Evolutionary conservation across 2,113 vertebrate genomes (phyloP).

Genomic region (Pelvicachromis taeniatus): DNA sequence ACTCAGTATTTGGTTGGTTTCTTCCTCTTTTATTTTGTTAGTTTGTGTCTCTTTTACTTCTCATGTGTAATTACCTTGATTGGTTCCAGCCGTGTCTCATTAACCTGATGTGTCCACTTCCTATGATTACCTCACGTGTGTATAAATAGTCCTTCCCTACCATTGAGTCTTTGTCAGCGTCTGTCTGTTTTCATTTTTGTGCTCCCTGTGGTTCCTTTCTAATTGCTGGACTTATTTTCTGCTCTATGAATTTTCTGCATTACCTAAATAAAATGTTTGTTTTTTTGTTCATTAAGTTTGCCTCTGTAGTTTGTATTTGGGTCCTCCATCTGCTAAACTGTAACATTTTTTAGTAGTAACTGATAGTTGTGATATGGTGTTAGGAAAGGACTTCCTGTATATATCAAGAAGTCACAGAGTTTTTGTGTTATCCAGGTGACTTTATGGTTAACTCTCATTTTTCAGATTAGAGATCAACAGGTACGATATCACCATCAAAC

Average conservation of each 20-base stretch:
- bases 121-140: not conserved
- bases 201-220: too few species aligned
- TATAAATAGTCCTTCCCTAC: not conserved
- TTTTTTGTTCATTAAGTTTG: too few species aligned
- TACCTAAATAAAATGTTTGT: too few species aligned
- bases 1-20: not conserved
- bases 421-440: too few species aligned
- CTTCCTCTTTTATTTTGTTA: not conserved
- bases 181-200: not conserved
- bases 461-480: too few species aligned
- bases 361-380: not conserved
- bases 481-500: too few species aligned
- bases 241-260: too few species aligned
- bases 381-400: not conserved
- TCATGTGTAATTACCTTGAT: not conserved
- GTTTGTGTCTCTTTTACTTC: not conserved
- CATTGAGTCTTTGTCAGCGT: accelerated
- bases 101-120: not conserved
- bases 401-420: not conserved
- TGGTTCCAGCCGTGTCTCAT: not conserved
- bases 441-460: too few species aligned
- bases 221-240: too few species aligned
- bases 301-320: too few species aligned
- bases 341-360: not conserved
- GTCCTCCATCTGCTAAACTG: too few species aligned